A percentile compares a stretch with the other conserved stretches of the same genome.
These are phyloP conservation scores for Peromyscus nudipes DNA, from an alignment of 2,797 vertebrate species.

Conservation along the genomic window DNA sequence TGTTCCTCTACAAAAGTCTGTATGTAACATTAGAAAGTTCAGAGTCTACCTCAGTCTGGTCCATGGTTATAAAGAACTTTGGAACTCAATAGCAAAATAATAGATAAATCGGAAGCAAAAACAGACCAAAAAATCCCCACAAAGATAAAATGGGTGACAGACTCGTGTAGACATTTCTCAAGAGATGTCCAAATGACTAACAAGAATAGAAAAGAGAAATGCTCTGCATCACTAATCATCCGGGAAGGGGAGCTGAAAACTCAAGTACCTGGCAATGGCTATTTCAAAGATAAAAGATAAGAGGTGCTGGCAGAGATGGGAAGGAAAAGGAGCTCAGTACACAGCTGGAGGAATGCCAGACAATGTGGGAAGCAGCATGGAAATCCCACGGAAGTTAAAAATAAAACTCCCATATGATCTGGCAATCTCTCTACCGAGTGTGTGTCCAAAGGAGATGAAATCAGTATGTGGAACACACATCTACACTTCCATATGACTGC, in stretches of 20 bases:
- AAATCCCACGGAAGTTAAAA: slow-evolving; percentile 7
- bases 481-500: neutral
- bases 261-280: neutral
- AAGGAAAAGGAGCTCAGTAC: neutral
- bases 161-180: neutral
- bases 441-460: neutral
- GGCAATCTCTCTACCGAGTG: neutral
- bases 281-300: neutral
- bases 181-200: neutral
- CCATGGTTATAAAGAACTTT: neutral
- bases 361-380: neutral
- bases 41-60: neutral
- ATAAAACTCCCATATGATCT: neutral
- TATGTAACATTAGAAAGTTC: neutral
- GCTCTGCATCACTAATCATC: no score
- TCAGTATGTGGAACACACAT: neutral
- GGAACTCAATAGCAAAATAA: neutral
- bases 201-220: neutral
- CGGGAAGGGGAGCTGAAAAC: neutral
- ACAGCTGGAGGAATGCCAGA: neutral
- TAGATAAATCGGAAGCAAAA: neutral
- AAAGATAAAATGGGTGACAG: neutral
- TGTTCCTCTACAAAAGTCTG: neutral
- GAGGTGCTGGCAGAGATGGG: neutral
- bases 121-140: neutral